These are phyloP conservation scores for Spheniscus humboldti DNA, from an alignment of 2,797 vertebrate species.

Conservation along the genomic window DNA sequence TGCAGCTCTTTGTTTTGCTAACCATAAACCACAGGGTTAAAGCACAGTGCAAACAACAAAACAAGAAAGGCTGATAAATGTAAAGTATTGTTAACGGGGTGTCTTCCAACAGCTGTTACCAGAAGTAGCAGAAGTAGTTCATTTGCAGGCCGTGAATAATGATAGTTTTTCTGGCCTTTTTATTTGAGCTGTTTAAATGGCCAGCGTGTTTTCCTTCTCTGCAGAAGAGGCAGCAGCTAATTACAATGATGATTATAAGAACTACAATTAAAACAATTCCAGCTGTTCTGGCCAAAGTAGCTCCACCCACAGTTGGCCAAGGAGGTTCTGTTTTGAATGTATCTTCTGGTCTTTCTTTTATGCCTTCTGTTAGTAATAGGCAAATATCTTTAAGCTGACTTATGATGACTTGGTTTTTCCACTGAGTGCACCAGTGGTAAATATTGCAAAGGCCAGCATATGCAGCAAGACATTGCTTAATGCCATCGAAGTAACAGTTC, in stretches of 20 bases:
- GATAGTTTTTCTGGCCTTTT: slow-evolving; percentile 62
- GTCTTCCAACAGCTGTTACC: slow-evolving; percentile 53
- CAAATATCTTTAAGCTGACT: slow-evolving; percentile 27
- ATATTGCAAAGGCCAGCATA: slow-evolving; percentile 61
- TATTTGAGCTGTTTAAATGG: slow-evolving; percentile 69
- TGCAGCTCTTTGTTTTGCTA: slow-evolving; percentile 61
- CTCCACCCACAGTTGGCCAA: slow-evolving; percentile 32
- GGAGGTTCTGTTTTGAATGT: slow-evolving; percentile 12
- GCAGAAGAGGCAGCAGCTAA: slow-evolving; percentile 64
- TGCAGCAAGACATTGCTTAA: slow-evolving; percentile 48
- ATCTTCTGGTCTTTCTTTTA: not conserved
- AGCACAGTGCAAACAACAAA: slow-evolving; percentile 66
- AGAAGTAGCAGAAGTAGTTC: slow-evolving; percentile 54
- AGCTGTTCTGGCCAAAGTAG: slow-evolving; percentile 25
- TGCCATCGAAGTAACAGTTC: slow-evolving; percentile 65
- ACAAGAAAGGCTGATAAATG: slow-evolving; percentile 57
- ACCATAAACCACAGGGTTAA: slow-evolving; percentile 73
- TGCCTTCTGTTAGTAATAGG: slow-evolving; percentile 25
- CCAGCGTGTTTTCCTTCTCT: slow-evolving; percentile 58
- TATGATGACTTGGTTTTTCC: slow-evolving; percentile 38
- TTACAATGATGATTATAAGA: slow-evolving; percentile 35
- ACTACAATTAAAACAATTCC: slow-evolving; percentile 50
- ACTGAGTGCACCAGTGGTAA: not conserved
- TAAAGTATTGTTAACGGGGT: not conserved
- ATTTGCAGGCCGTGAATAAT: slow-evolving; percentile 69